Evolutionary conservation across 2,888 invertebrate genomes (phyloP).

Genomic region (Rhagonycha fulva): DNA sequence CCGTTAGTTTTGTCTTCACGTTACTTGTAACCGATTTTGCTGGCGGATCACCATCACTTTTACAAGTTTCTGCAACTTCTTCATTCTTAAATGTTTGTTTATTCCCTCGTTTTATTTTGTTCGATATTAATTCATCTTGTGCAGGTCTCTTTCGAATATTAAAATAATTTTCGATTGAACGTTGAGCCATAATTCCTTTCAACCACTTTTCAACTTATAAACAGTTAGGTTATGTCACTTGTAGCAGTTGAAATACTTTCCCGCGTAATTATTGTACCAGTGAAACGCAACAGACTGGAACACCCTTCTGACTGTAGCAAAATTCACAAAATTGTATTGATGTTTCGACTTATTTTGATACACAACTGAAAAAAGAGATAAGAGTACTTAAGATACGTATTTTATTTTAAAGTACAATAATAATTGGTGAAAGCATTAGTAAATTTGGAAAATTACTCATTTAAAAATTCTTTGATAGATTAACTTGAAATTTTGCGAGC

Average conservation of each 20-base stretch:
- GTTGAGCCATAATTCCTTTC: conserved; percentile 75
- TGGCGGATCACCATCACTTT: background rate
- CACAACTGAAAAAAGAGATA: background rate
- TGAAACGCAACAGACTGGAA: background rate
- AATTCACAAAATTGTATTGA: background rate
- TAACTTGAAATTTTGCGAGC: too few relatives aligned
- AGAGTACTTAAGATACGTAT: background rate
- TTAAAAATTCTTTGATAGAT: too few relatives aligned
- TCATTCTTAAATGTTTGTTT: conserved; percentile 57
- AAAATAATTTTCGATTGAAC: conserved; percentile 76
- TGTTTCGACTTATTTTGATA: background rate
- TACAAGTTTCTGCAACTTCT: background rate
- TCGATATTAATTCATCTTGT: conserved; percentile 62
- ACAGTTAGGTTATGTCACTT: background rate
- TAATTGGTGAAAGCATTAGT: background rate
- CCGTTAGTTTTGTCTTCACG: background rate
- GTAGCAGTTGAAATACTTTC: background rate
- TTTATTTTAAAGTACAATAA: background rate
- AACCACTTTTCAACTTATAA: background rate
- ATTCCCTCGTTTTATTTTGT: conserved; percentile 54
- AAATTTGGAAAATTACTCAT: too few relatives aligned
- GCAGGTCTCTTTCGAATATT: conserved; percentile 76
- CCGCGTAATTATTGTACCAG: background rate
- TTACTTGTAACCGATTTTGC: background rate
- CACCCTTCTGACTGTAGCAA: background rate